Conservation (phyloP, 2,113 vertebrate genomes). For the Hemicordylus capensis region DNA sequence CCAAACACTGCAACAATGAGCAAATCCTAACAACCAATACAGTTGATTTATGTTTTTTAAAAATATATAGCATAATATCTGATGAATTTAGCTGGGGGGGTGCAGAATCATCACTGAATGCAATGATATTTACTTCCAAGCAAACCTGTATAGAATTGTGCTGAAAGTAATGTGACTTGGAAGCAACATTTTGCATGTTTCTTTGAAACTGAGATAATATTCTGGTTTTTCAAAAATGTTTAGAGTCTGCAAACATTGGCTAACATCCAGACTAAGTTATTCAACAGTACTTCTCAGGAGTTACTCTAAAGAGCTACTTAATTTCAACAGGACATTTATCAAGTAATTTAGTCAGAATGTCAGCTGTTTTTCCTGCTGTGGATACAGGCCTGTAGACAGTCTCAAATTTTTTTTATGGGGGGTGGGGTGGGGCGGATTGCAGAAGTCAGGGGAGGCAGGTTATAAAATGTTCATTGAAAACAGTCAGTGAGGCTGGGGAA, state of each 20-base stretch:
- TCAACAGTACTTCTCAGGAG: too few relatives aligned
- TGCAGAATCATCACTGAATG: background rate
- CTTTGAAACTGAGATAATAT: background rate
- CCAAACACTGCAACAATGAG: slow-evolving; percentile 20
- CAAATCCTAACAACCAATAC: slow-evolving; percentile 59
- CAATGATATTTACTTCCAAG: background rate
- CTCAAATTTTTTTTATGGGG: too few relatives aligned
- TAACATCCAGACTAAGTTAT: too few relatives aligned
- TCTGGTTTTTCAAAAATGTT: background rate
- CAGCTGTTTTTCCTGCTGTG: too few relatives aligned
- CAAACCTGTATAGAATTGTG: too few relatives aligned
- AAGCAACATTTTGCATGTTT: background rate
- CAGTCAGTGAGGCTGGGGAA: too few relatives aligned
- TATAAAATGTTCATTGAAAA: too few relatives aligned
- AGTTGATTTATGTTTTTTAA: slow-evolving; percentile 41
- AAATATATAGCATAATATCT: slow-evolving; percentile 32
- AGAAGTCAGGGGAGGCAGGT: too few relatives aligned
- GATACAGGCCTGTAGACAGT: background rate
- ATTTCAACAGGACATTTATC: too few relatives aligned
- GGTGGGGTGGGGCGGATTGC: too few relatives aligned
- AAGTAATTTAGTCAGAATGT: too few relatives aligned
- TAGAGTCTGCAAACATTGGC: background rate
- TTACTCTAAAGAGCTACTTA: too few relatives aligned
- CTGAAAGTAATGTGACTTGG: background rate
- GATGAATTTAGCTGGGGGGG: background rate